Base-by-base conservation (phyloP, 2,113 vertebrate genomes). In the Copsychus sechellarum region DNA sequence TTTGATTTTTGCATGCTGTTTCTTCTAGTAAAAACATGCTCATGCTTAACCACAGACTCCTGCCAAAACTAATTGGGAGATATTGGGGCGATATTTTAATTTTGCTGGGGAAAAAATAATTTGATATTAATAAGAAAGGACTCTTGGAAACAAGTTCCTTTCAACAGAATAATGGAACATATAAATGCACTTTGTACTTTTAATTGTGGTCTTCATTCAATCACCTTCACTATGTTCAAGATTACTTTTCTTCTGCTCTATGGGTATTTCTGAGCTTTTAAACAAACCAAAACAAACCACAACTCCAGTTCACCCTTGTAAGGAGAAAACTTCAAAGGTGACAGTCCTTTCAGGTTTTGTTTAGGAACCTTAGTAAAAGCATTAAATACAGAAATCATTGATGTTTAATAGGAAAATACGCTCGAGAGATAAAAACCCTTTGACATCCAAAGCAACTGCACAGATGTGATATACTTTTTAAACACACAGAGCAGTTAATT, bases 341-440 rank as follows among this genome's bases (percentile, higher is more conserved):
- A 95, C 31, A 81, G 76, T 64, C 61, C 73, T 90, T 95, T 96
- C 82, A 94, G 86, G 79, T 90, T 95, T 92, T 90, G 82, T 93
- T 96, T 93, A 93, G 72, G 40, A 88, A 69, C 53, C 72, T 67
- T 29, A 84, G 82, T n/a, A 88, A 76, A 95, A 94, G 48, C 76
- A 77, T 92, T 96, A 95, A 93, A 86, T 92, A 81, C 88, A 88
- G 76, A 90, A 94, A 93, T 74, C 90, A 92, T 73, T 96, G 88
- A 96, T 81, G 88, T 92, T 94, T 95, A 92, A 96, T 72, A 83
- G 72, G 72, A 96, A 96, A 95, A 96, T 91, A 84, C 2, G 0
- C 33, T 91, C 60, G 81, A 93, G 62, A 72, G 89, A 94, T 33
- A 83, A 96, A 97, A 96, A 11, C 17, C 38, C 86, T 71, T 65